A percentile compares a stretch with the other conserved stretches of the same genome.
Evolutionary conservation across 2,113 vertebrate genomes (phyloP).

Genomic region (Etia nguti): DNA sequence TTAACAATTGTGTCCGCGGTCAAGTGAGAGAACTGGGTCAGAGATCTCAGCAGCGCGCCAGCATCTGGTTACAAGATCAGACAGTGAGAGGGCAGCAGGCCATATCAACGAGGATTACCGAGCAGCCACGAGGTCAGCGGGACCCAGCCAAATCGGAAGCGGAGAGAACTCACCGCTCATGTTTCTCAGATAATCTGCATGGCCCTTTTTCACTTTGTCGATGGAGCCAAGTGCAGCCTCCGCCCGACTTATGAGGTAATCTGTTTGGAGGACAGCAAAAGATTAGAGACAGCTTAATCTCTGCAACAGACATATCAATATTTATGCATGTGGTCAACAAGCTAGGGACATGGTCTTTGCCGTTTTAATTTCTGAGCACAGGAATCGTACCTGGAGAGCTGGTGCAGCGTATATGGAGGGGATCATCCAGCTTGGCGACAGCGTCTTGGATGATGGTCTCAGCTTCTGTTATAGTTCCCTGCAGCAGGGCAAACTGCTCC

Average conservation of each 20-base stretch:
- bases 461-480: slow-evolving; percentile 79
- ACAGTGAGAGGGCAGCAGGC: not conserved
- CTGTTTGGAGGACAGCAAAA: slow-evolving; percentile 59
- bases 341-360: not conserved
- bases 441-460: slow-evolving; percentile 86
- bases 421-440: slow-evolving; percentile 84
- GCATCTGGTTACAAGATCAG: slow-evolving; percentile 74
- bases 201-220: slow-evolving; percentile 78
- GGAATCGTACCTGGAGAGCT: slow-evolving; percentile 85
- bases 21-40: slow-evolving; percentile 89
- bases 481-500: slow-evolving; percentile 84
- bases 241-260: slow-evolving; percentile 87
- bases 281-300: not conserved
- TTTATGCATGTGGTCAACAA: not conserved
- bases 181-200: slow-evolving; percentile 79
- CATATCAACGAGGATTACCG: not conserved
- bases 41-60: slow-evolving; percentile 78
- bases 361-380: not conserved
- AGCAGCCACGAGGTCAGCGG: not conserved
- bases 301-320: not conserved
- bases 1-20: slow-evolving; percentile 85
- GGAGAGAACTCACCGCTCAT: slow-evolving; percentile 73
- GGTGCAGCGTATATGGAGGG: slow-evolving; percentile 89
- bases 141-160: not conserved
- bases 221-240: slow-evolving; percentile 82